Base-by-base conservation (phyloP, 2,797 vertebrate species). In the Periparus ater region DNA sequence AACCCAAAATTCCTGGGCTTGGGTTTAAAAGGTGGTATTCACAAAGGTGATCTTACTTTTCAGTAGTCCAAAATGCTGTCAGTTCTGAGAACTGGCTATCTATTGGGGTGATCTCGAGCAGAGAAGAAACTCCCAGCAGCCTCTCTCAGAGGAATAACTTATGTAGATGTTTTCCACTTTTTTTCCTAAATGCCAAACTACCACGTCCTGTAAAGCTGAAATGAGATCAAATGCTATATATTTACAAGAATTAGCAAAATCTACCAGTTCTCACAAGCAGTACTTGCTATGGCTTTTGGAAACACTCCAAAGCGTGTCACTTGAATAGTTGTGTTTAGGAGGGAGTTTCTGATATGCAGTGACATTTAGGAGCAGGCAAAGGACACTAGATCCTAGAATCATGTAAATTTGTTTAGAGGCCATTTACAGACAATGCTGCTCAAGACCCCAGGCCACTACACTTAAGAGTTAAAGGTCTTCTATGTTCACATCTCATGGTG, bases 231-330 rank as follows among this genome's bases (percentile, higher is more conserved):
- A 84, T 53, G 27, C 20, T 83, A 5, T 12, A 70, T 1, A 9
- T 42, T 84, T 34, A 80, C 51, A 75, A 78, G 85, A 89, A 53
- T 30, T 15, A 74, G 30, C 60, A 94, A 91, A 84, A 30, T 30
- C 57, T 83, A 27, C 65, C 29, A 85, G 78, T 75, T 80, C 60
- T 89, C 89, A 91, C 85, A 93, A 93, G 72, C 17, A 61, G 76
- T 57, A 30, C 71, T 90, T 74, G 55, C 74, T 87, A 11, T 17
- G 54, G 25, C 34, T 81, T 77, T 63, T 93, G 93, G 92, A 96
- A 92, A 47, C 19, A 10, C 55, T 89, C 89, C 84, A 53, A 68
- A 53, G 20, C 66, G 58, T 83, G 50, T 84, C 85, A 77, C 29
- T 66, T 76, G 62, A 90, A 85, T 36, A 53, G 78, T 23, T 81